Percentiles rank a stretch among this genome's conserved stretches.
Evolutionary conservation across 2,888 invertebrate species (phyloP).

Genomic region (Lepidocyrtoides sp.): DNA sequence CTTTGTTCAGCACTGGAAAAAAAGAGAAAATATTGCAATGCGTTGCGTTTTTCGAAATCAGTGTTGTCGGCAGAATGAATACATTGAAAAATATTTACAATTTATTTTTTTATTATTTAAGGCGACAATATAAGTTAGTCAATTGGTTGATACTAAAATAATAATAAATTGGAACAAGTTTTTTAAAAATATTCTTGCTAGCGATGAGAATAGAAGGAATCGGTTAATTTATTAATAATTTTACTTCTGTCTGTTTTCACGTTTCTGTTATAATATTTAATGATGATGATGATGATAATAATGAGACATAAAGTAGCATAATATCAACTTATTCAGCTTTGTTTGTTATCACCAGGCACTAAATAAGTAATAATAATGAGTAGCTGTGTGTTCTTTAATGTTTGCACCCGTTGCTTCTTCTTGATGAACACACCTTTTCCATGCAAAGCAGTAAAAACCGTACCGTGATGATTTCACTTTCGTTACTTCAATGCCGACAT

Average conservation of each 20-base stretch:
- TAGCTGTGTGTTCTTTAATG: slow-evolving; percentile 54
- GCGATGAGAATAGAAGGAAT: too few species aligned
- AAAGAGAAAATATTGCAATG: background rate
- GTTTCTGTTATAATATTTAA: background rate
- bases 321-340: background rate
- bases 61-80: background rate
- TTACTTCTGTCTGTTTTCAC: too few species aligned
- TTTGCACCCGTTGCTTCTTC: slow-evolving; percentile 60
- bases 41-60: too few species aligned
- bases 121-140: too few species aligned
- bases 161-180: too few species aligned
- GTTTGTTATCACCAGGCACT: slow-evolving; percentile 2
- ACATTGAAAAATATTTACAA: too few species aligned
- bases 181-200: too few species aligned
- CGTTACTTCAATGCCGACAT: slow-evolving; percentile 63
- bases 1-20: background rate
- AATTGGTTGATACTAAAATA: too few species aligned
- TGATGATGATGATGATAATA: background rate
- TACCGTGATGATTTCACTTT: slow-evolving; percentile 64
- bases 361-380: slow-evolving; percentile 51
- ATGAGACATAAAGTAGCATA: background rate
- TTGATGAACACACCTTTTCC: slow-evolving; percentile 66
- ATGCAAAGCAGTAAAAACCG: slow-evolving; percentile 71
- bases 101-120: too few species aligned
- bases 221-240: too few species aligned